These are phyloP conservation scores for Struthidea cinerea DNA, from an alignment of 2,113 vertebrate species.

Conservation along the genomic window DNA sequence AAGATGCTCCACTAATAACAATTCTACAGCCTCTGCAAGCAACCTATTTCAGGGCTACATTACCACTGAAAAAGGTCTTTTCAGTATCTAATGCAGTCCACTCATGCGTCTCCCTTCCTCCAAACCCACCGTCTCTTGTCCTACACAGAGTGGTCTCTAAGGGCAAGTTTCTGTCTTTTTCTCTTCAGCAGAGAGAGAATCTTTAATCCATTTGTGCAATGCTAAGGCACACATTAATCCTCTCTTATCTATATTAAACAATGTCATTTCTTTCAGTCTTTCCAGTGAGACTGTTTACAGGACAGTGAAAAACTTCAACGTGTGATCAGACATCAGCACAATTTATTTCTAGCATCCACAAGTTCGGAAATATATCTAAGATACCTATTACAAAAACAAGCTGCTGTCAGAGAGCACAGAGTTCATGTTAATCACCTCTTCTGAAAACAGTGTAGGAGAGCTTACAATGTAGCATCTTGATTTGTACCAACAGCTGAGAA, in stretches of 20 bases:
- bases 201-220: neutral
- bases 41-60: neutral
- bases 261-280: neutral
- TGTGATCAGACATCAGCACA: neutral
- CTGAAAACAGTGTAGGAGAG: neutral
- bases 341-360: neutral
- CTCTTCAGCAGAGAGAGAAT: neutral
- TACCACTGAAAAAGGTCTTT: neutral
- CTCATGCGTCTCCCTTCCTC: neutral
- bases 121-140: neutral
- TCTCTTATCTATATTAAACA: neutral
- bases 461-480: neutral
- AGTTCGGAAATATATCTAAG: neutral
- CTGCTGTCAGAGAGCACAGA: neutral
- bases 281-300: neutral
- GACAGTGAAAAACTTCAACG: neutral
- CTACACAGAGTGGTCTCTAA: neutral
- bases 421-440: neutral
- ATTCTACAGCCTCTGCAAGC: neutral
- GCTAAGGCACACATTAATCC: neutral
- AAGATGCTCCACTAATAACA: neutral
- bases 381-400: neutral
- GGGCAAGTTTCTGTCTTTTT: neutral
- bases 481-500: neutral
- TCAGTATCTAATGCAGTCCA: neutral